Conservation (phyloP, 2,797 vertebrate genomes). For the Melanitta fusca region DNA sequence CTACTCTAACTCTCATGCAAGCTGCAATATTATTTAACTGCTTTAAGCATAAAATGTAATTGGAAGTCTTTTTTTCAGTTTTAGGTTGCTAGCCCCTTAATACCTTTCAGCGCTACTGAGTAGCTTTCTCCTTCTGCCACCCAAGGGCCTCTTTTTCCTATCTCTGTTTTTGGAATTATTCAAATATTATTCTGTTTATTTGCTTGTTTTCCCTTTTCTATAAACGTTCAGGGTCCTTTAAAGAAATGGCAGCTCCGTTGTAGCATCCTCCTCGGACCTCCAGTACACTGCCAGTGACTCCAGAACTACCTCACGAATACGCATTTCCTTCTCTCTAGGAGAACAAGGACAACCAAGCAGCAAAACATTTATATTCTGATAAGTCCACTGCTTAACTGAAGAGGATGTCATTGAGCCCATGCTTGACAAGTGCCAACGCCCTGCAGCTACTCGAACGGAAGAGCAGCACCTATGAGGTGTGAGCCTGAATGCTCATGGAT, state of each 20-base stretch:
- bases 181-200: background rate
- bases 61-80: constrained; percentile 32
- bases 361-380: background rate
- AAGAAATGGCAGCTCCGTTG: background rate
- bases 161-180: constrained; percentile 8
- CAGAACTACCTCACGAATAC: background rate
- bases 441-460: background rate
- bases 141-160: constrained; percentile 9
- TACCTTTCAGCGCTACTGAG: background rate
- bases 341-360: background rate
- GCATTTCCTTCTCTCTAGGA: background rate
- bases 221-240: background rate
- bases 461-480: background rate
- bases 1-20: background rate
- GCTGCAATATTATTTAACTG: constrained; percentile 34
- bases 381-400: background rate
- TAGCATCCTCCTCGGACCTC: background rate
- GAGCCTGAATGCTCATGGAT: background rate
- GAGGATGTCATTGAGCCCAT: background rate
- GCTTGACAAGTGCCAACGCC: background rate
- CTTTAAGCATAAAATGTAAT: constrained; percentile 48
- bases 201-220: background rate
- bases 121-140: background rate
- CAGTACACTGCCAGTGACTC: background rate
- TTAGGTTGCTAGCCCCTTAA: constrained; percentile 10